phyloP scores from a whole-genome alignment of 2,113 vertebrate species.

The Eublepharis macularius region DNA sequence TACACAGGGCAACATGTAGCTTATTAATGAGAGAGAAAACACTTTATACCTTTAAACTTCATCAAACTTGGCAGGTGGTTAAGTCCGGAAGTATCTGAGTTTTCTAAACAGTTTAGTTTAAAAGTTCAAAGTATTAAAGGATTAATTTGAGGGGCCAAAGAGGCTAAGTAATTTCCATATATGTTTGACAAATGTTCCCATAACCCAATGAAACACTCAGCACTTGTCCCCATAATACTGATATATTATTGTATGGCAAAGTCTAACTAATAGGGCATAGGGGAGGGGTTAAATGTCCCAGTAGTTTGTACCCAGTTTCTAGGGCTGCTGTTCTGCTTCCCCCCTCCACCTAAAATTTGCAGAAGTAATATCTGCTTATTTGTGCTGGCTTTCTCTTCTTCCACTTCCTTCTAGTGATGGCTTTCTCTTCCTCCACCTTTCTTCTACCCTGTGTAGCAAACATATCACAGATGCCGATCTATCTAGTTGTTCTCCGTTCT shows the following conservation, averaged over 20 bases:
- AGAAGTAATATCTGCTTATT: neutral
- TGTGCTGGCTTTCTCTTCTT: neutral
- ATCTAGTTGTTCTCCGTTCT: neutral
- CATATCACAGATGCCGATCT: neutral
- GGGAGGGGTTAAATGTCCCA: neutral
- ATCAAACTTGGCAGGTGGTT: constrained; percentile 5
- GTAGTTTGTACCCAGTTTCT: neutral
- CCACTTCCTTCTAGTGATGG: neutral
- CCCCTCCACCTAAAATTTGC: neutral
- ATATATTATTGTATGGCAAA: neutral
- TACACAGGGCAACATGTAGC: neutral
- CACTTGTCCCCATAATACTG: neutral
- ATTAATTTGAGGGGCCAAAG: neutral
- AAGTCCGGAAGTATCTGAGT: neutral
- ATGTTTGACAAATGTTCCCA: neutral
- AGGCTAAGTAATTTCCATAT: constrained; percentile 16
- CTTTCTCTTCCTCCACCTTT: neutral
- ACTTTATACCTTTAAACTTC: neutral
- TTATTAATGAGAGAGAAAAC: neutral
- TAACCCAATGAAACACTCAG: constrained; percentile 6
- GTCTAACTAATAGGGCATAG: neutral
- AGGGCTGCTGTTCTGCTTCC: neutral
- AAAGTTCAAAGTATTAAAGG: constrained; percentile 25
- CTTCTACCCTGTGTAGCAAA: neutral
- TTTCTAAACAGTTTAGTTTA: constrained; percentile 13